Base-by-base conservation (phyloP, 2,797 vertebrate genomes). In the Centropyge bicolor region DNA sequence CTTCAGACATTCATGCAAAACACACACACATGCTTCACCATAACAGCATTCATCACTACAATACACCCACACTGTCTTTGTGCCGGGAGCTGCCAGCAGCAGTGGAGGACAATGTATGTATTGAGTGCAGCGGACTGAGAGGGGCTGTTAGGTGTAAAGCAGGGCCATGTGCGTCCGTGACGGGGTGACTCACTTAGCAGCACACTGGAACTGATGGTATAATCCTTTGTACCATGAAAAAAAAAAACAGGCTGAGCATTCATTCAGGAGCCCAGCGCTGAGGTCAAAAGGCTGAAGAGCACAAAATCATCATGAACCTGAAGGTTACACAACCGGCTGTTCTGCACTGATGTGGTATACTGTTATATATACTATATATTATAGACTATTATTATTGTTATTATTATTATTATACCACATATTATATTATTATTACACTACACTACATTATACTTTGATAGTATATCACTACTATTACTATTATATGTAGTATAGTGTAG, bases 41-140 rank as follows among this genome's bases (percentile, higher is more conserved):
- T 41, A 40, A 20, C 74, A 55, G 13, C 38, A 76, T 75, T 80
- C 73, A 75, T 41, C 1, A 41, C 24, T 35, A 84, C 59, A 80
- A 83, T 55, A 71, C 70, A 36, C 76, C 61, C 80, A 77, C 80
- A 52, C 45, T n/a, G 82, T 40, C 90, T 86, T 71, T 88, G 82
- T 76, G 3, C 45, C 3, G 48, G 20, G 57, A 41, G 72, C 68
- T 11, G 17, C 27, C 66, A 52, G 69, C 59, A 51, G 27, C 74
- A 48, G 46, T 0, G 36, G 16, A 0, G 31, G 31, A 86, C 90
- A 90, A 86, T 77, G 71, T 68, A 0, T 56, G 77, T n/a, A 86
- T 89, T 91, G 54, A 86, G 31, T n/a, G 11, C 55, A 38, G 67
- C 0, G 81, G 81, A 87, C 78, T 75, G 83, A 85, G 74, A 14